Base-by-base conservation (phyloP, 2,888 invertebrate species). In the Drosophila formosana region DNA sequence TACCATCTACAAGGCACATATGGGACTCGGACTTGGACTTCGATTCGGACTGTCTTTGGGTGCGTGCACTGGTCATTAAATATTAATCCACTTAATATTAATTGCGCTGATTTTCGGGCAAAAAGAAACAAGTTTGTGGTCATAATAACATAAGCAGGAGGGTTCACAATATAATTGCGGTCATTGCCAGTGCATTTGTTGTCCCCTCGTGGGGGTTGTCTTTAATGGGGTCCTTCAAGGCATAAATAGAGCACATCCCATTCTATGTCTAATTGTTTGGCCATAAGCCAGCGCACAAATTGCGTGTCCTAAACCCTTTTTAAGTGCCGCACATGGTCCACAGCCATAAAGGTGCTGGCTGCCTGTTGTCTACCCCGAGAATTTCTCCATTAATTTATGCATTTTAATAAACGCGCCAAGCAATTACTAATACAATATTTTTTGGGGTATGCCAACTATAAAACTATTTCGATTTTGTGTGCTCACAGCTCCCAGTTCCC, bases 21-120 rank as follows among this genome's bases (percentile, higher is more conserved):
- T 72, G 72, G 58, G 57, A 46, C 50, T 43, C 6, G 23, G 34
- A 13, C 32, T n/a, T 26, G 37, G 23, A 50, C 52, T 64, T 4
- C 11, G 9, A 51, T 11, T 37, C 11, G 41, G 49, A 65, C 51
- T 39, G 32, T 66, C 62, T 65, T 9, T 61, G 70, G 65, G 63
- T 72, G 83, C 78, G 77, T 87, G 84, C 78, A 60, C 46, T 77
- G 89, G 86, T 84, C 89, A 90, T 91, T 89, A 90, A 90, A 91
- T 91, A 87, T 84, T 90, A 91, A 91, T 89, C 90, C 91, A 91
- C 90, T 90, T 90, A 89, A 90, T 90, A 91, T 91, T 91, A 91
- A 91, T 91, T 90, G 90, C 82, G 77, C 78, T 89, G 90, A 90
- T 90, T 90, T 89, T 69, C 43, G 63, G 69, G 60, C 55, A 53